phyloP scores from a whole-genome alignment of 2,113 vertebrate species.

The Hystrix cristata region DNA sequence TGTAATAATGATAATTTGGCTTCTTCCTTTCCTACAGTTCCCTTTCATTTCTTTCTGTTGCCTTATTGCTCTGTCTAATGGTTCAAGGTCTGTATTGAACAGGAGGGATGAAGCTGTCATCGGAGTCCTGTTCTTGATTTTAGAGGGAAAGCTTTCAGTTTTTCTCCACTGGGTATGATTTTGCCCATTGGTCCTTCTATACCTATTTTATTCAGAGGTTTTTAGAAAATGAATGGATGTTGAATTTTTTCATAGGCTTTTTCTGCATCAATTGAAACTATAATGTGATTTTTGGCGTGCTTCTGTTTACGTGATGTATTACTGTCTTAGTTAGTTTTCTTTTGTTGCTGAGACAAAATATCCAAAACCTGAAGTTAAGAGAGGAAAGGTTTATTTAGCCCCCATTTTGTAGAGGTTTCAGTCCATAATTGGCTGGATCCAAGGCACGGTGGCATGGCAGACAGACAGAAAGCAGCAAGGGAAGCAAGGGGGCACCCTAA shows the following conservation, averaged over 20 bases:
- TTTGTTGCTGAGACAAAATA: too few relatives aligned
- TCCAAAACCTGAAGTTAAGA: too few relatives aligned
- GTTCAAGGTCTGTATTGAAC: neutral
- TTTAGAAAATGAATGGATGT: neutral
- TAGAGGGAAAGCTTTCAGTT: neutral
- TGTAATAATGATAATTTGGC: neutral
- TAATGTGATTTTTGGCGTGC: neutral
- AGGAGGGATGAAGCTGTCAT: neutral
- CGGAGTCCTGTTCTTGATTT: neutral
- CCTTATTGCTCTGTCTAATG: neutral
- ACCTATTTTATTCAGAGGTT: neutral
- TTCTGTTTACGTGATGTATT: neutral
- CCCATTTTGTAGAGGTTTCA: too few relatives aligned
- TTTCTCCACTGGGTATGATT: neutral
- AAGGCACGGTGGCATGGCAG: too few relatives aligned
- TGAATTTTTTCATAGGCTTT: neutral
- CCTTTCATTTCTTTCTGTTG: neutral
- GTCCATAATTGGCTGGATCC: too few relatives aligned
- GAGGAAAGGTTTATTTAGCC: too few relatives aligned
- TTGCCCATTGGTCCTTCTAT: neutral
- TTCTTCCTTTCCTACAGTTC: neutral
- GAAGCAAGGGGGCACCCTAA: too few relatives aligned
- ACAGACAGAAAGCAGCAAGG: too few relatives aligned
- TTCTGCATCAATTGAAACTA: neutral
- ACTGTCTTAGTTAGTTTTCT: too few relatives aligned